These are phyloP conservation scores for Drosophila lini DNA, from an alignment of 1,140 invertebrate species.

Conservation along the genomic window DNA sequence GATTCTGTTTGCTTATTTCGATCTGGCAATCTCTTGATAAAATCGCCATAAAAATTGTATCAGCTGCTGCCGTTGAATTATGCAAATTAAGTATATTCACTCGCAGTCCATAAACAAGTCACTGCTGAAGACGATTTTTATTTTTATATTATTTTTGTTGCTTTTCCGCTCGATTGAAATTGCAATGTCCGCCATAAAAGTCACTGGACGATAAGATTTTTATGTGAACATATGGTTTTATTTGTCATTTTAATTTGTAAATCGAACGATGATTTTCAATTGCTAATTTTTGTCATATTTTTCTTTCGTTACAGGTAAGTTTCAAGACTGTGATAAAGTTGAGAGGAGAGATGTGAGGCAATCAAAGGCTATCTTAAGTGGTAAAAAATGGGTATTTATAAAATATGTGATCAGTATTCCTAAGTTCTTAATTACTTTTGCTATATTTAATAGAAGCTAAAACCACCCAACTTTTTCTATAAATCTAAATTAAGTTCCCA, in stretches of 20 bases:
- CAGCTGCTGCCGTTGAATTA: constrained; percentile 47
- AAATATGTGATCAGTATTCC: background rate
- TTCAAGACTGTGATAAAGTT: background rate
- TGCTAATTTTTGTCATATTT: constrained; percentile 41
- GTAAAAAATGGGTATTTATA: background rate
- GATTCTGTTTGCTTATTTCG: constrained; percentile 41
- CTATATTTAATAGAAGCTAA: background rate
- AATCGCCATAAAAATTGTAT: constrained; percentile 62
- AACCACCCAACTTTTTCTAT: no score
- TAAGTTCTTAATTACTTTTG: background rate
- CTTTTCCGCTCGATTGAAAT: constrained; percentile 9
- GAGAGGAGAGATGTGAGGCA: background rate
- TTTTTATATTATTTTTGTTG: background rate
- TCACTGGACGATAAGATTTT: constrained; percentile 54
- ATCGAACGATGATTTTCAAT: constrained; percentile 26
- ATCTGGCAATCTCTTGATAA: constrained; percentile 52
- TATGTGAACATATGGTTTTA: constrained; percentile 52
- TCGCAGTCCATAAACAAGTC: constrained; percentile 40
- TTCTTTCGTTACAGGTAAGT: constrained; percentile 62
- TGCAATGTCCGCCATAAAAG: constrained; percentile 40
- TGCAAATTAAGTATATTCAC: constrained; percentile 42
- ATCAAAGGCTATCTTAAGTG: background rate
- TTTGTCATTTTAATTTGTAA: constrained; percentile 45
- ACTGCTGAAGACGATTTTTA: constrained; percentile 18
- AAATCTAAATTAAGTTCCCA: no score